Evolutionary conservation across 2,113 vertebrate genomes (phyloP).

Genomic region (Phrynosoma platyrhinos): DNA sequence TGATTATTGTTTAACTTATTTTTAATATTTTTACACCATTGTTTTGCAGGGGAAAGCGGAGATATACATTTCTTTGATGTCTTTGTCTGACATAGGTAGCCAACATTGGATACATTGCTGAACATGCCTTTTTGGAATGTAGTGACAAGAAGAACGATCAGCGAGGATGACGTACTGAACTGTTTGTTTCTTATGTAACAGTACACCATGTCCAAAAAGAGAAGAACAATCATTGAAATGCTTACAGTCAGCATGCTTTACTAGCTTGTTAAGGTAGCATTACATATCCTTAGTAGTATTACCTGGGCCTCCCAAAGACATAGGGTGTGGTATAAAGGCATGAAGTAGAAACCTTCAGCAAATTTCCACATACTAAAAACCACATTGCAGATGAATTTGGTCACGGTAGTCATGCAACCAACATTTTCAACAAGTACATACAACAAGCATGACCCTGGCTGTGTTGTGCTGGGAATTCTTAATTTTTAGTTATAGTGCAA

Average conservation of each 20-base stretch:
- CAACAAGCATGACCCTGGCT: background rate
- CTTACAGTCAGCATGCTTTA: background rate
- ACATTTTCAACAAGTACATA: background rate
- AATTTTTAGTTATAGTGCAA: background rate
- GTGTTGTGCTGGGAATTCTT: background rate
- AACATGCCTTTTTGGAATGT: background rate
- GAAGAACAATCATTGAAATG: background rate
- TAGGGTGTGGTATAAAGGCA: background rate
- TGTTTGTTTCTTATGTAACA: background rate
- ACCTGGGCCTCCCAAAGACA: background rate
- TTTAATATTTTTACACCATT: background rate
- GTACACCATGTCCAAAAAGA: background rate
- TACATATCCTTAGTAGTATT: background rate
- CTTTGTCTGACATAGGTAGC: background rate
- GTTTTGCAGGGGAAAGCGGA: background rate
- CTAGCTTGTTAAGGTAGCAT: background rate
- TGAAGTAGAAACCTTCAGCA: background rate
- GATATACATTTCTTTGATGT: background rate
- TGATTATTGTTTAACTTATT: background rate
- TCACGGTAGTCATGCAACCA: background rate
- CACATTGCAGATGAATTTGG: background rate
- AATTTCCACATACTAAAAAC: background rate
- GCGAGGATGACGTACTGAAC: accelerated
- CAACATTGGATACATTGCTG: background rate
- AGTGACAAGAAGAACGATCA: background rate